phyloP scores from a whole-genome alignment of 2,797 vertebrate genomes.

The Pitangus sulphuratus region DNA sequence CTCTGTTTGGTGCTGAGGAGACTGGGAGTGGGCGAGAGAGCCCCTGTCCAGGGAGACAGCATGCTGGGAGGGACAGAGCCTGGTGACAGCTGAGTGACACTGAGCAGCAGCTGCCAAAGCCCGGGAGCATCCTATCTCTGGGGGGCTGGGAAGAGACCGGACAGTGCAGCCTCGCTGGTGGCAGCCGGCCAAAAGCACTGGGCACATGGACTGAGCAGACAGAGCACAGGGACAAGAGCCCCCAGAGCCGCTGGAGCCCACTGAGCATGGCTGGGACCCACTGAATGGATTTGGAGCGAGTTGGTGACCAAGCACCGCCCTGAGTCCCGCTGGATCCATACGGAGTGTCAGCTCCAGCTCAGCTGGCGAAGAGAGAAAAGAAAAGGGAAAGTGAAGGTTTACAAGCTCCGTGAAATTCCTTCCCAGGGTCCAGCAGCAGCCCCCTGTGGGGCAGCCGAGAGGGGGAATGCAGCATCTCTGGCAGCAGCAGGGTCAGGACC shows the following conservation, averaged over 20 bases:
- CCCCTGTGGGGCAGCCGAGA: not conserved
- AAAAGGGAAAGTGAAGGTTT: not conserved
- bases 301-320: not conserved
- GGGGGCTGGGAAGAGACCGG: not conserved
- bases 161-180: not conserved
- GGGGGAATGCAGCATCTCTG: accelerated
- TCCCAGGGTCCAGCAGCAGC: not conserved
- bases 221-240: not conserved
- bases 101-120: not conserved
- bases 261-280: accelerated
- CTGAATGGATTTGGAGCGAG: not conserved
- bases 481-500: accelerated
- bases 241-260: not conserved
- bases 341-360: not conserved
- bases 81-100: not conserved
- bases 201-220: not conserved
- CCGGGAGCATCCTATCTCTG: not conserved
- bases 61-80: not conserved
- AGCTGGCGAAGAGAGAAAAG: not conserved
- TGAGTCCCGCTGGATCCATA: accelerated
- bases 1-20: not conserved
- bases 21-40: not conserved
- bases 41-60: accelerated
- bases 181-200: not conserved
- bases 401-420: not conserved